Evolutionary conservation across 2,888 invertebrate genomes (phyloP), one percentile per base, ranked within the genome.

Genomic region (Eudasyphora cyanicolor): DNA sequence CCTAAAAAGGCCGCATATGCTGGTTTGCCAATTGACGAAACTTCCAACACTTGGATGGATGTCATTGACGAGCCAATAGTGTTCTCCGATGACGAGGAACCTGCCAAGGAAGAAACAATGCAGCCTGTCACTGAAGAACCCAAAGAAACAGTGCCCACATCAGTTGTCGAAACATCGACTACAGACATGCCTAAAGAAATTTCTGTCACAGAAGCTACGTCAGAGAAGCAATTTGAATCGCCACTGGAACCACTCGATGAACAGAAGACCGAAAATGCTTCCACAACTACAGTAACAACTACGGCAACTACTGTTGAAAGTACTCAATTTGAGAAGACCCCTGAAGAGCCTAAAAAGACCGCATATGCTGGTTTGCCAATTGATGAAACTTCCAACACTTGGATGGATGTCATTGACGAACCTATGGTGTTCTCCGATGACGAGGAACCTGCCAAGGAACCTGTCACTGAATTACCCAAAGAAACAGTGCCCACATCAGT

Each of bases 31-130:
- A 87, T 90, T 24, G 91, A 91, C 81, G 89, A 91, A 10, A 86
- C 91, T 0, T 86, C 89, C 24, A 89, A 86, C 76, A 77, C 89
- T 0, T 92, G 91, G 89, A 89, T 92, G 88, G 84, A 89, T 71
- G 88, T 89, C 12, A 32, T 90, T 29, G 92, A 92, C 71, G 91
- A 92, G 73, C 89, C 90, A 5, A 89, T 91, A 82, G 86, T 85
- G 8, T 88, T 92, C 64, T 89, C 91, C 0, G 91, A 62, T 35
- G 64, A 81, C 2, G 67, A 74, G 4, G 64, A 73, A 17, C 57
- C 71, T 6, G 10, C 1, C 6, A 49, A 80, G 7, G 74, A 73
- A 57, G 32, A 45, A 51, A 45, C 67, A 21, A 73, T 17, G 7
- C 38, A 78, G 42, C 29, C 49, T 14, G 64, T 21, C 14, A 51